Percentiles rank a stretch among this genome's conserved stretches.
Evolutionary conservation across 2,888 invertebrate species (phyloP).

Genomic region (Ochropacha duplaris): DNA sequence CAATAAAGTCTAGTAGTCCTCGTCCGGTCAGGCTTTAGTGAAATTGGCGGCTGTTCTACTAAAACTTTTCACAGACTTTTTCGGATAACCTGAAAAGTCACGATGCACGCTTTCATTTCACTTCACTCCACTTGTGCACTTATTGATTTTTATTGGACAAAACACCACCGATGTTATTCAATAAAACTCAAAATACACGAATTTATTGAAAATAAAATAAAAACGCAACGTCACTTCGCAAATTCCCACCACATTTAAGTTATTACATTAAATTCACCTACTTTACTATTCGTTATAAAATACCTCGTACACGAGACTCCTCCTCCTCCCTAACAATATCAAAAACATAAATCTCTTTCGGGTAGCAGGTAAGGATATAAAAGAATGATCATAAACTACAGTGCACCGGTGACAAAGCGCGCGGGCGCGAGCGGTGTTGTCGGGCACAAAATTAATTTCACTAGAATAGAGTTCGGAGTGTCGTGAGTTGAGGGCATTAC

Average conservation of each 20-base stretch:
- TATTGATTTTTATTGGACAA: too few relatives aligned
- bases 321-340: conserved; percentile 2
- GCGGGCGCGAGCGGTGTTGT: neutral
- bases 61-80: too few relatives aligned
- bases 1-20: too few relatives aligned
- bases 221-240: too few relatives aligned
- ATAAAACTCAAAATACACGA: too few relatives aligned
- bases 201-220: too few relatives aligned
- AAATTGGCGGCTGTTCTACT: too few relatives aligned
- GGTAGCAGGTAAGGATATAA: conserved; percentile 4
- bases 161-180: too few relatives aligned
- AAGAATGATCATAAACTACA: conserved; percentile 2
- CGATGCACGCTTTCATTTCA: too few relatives aligned
- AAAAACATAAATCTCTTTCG: conserved; percentile 2
- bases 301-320: neutral
- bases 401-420: conserved; percentile 5
- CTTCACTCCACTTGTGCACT: too few relatives aligned
- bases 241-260: neutral
- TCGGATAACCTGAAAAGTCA: too few relatives aligned
- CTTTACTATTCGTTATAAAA: neutral
- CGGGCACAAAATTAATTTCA: neutral
- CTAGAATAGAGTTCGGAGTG: neutral
- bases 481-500: neutral
- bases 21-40: too few relatives aligned
- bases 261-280: neutral